Evolutionary conservation across 2,797 vertebrate genomes (phyloP), one percentile per base, ranked within the genome.

Genomic region (Falco novaeseelandiae): DNA sequence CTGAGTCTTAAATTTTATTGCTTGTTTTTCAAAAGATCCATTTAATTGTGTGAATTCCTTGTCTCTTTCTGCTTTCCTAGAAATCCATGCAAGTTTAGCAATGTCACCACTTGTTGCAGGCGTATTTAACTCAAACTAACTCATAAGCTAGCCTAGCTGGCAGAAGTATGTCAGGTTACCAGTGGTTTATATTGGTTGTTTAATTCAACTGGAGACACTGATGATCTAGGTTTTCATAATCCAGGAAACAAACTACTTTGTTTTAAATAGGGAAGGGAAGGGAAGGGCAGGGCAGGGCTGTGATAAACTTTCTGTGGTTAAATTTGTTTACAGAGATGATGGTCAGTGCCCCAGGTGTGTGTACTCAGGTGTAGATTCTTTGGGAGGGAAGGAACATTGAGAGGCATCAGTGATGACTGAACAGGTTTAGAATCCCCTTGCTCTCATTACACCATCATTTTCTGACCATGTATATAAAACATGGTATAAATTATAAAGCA

Each of bases 361-460:
- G 25, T 32, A 23, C 23, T n/a, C 6, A 12, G 9, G 30, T 5
- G 21, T 18, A 16, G 61, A 21, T 9, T 22, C 6, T 1, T 9
- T 40, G 42, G 54, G 54, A 55, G 30, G 30, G 17, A 38, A 29
- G 42, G 48, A 67, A 18, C 22, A 2, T 1, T 5, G 42, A 36
- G 55, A 38, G 34, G 34, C 42, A 69, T 27, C 19, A 7, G 13
- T 0, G 0, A 9, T 26, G 76, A 10, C 20, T 3, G 9, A 57
- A 21, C 20, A 38, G 23, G 23, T 70, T 57, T 27, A 10, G 69
- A 46, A 5, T 10, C 7, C 13, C 30, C 8, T 19, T 49, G 40
- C 22, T 61, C 40, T 32, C 40, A 0, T n/a, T 3, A 4, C 44
- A 51, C 16, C 49, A 3, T 6, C 44, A 3, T 48, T 71, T 46